Evolutionary conservation across 2,113 vertebrate genomes (phyloP), one percentile per base, ranked within the genome.

Genomic region (Petromus typicus): DNA sequence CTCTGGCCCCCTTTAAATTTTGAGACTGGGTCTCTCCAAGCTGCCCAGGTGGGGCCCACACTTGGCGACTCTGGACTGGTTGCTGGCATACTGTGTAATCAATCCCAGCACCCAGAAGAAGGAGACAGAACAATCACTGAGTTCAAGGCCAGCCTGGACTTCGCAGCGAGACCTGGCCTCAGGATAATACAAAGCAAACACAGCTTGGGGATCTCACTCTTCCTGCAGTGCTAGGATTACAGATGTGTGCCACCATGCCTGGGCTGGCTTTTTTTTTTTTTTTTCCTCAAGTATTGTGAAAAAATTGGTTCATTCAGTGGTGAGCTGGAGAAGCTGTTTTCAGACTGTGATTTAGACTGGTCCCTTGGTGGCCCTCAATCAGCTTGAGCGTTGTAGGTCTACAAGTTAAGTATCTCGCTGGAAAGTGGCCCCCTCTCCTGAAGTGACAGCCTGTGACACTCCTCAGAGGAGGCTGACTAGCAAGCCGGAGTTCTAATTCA

Each of bases 261-360:
- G 25, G 7, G 7, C 51, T 48, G 51, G 45, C 22, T 45, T 16
- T 69, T 85, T 97, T 86, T 73, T 56, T 93, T 64, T 14, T 73
- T 71, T 87, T 81, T 66, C 40, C 11, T 45, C 16, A 43, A 25
- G 14, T 11, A 22, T 89, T 96, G 40, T 96, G 61, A 93, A 88
- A 66, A 79, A 89, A 63, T 75, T 78, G 56, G 92, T 94, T 93
- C 66, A 51, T 59, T 59, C 34, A 59, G 30, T 64, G 63, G 89
- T 66, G 61, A 96, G n/a, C 64, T 79, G 71, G 81, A 73, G 89
- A 73, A 73, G 76, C 84, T 90, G 59, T 81, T 91, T 94, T 90
- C 73, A 82, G 76, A 34, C 57, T 34, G 22, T 3, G 11, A 32
- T 45, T 56, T 63, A 81, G 80, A 89, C 2, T 34, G 34, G 91